Conservation (phyloP, 2,797 vertebrate genomes). For the Poecilia wingei region DNA sequence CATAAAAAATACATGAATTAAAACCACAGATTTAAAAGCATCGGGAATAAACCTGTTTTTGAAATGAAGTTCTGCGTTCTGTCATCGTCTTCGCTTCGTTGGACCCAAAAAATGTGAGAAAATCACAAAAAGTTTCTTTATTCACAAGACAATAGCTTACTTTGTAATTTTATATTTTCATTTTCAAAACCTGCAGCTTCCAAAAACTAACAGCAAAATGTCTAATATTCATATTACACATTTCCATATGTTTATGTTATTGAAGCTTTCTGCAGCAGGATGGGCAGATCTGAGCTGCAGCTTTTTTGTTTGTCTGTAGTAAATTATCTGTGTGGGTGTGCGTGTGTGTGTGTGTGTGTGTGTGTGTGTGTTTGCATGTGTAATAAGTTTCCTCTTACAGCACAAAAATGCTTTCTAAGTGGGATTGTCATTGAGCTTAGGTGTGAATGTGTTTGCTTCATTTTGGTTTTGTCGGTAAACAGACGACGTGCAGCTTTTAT, state of each 20-base stretch:
- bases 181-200: background rate
- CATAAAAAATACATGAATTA: background rate
- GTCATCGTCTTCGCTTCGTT: background rate
- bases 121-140: background rate
- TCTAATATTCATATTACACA: background rate
- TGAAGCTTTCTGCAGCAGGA: background rate
- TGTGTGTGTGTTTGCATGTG: background rate
- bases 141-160: background rate
- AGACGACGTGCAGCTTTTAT: background rate
- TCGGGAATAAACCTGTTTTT: background rate
- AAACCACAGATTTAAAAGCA: background rate
- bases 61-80: background rate
- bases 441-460: background rate
- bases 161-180: background rate
- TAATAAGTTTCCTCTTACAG: background rate
- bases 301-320: background rate
- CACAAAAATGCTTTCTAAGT: background rate
- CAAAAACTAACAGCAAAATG: background rate
- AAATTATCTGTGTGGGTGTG: background rate
- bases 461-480: background rate
- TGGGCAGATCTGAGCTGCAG: background rate
- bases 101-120: background rate
- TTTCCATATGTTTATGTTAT: background rate
- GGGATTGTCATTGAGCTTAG: background rate
- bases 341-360: too few species aligned